Conservation (phyloP, 2,888 invertebrate genomes). For the Pristionchus entomophagus region DNA sequence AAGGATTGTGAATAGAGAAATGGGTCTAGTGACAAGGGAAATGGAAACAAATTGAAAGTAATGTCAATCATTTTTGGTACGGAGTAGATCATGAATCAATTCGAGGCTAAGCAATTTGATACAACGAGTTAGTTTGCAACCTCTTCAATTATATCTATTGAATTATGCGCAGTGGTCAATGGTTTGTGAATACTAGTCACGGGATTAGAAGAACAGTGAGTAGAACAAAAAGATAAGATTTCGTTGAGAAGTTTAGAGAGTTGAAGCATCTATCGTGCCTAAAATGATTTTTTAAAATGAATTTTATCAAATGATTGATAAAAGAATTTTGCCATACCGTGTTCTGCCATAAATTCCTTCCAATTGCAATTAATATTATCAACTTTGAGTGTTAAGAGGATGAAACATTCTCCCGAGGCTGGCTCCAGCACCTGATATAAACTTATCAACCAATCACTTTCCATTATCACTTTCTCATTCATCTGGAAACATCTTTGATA, state of each 20-base stretch:
- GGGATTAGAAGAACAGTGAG: too few species aligned
- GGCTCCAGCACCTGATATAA: conserved; percentile 67
- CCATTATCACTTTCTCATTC: too few species aligned
- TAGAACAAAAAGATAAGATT: too few species aligned
- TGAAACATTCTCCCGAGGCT: conserved; percentile 72
- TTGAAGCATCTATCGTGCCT: conserved; percentile 66
- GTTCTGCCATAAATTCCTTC: conserved; percentile 72
- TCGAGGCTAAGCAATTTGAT: neutral
- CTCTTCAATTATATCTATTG: neutral
- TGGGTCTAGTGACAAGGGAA: neutral
- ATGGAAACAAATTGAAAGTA: neutral
- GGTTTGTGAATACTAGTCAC: too few species aligned
- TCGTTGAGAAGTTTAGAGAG: conserved; percentile 47
- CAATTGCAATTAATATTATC: conserved; percentile 72
- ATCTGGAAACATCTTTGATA: too few species aligned
- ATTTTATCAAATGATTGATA: too few species aligned
- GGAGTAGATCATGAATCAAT: neutral
- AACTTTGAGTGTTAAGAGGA: conserved; percentile 67
- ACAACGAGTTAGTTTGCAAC: neutral
- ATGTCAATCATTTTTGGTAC: neutral
- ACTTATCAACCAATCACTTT: neutral
- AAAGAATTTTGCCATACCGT: too few species aligned
- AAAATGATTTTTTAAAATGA: too few species aligned
- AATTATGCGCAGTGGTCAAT: neutral
- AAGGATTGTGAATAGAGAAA: neutral